Base-by-base conservation (phyloP, 2,113 vertebrate genomes). In the Rhinichthys klamathensis region DNA sequence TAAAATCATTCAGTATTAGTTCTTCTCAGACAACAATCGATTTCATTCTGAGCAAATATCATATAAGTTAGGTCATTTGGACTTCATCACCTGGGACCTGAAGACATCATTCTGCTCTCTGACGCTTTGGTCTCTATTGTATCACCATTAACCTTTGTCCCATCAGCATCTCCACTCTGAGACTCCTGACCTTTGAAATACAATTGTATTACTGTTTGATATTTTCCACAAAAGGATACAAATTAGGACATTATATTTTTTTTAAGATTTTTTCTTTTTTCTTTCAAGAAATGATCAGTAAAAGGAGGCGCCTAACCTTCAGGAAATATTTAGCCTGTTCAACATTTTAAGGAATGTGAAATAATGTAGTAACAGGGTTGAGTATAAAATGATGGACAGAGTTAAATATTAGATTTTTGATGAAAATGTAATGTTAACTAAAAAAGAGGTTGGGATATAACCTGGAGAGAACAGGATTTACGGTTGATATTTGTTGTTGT, bases 1-100 rank as follows among this genome's bases (percentile, higher is more conserved):
- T 44, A 18, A 58, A 21, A 79, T 27, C 3, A 27, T 54, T n/a
- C 25, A 73, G 60, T 61, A 35, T 65, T 27, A 23, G 7, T n/a
- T 80, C 0, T n/a, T 41, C 69, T 44, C 5, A 70, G 13, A 32
- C 30, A 41, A 41, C 35, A 23, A 12, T 3, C 6, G 21, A 70
- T 25, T 25, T 60, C 44, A 6, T 7, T 16, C 18, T 30, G 1
- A 32, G 13, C 18, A 41, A 46, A 63, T 49, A 32, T 16, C 4
- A 18, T 3, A 44, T 10, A n/a, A n/a, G n/a, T n/a, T n/a, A 13
- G 13, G 13, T 27, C 8, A 54, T 65, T 58, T 44, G 1, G 12
- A 6, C 15, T 6, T 69, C 7, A 75, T 86, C 21, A 90, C 90
- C 91, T 88, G 41, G 93, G 94, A 1, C 91, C 86, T 11, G 56